Evolutionary conservation across 1,140 invertebrate species (phyloP).

Genomic region (Tenebrio molitor): DNA sequence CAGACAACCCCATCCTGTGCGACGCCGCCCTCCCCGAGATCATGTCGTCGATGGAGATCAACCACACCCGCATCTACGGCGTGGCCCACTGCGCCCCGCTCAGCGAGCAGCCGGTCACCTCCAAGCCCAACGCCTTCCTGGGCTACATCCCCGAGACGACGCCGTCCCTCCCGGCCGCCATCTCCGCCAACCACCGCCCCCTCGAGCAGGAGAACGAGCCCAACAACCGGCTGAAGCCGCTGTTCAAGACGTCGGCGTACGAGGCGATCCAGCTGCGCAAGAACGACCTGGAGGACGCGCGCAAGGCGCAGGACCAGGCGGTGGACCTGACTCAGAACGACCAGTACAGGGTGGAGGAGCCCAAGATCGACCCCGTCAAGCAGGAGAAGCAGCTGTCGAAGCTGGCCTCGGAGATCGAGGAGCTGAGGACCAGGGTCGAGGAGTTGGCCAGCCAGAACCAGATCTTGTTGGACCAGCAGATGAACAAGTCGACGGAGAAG

Average conservation of each 20-base stretch:
- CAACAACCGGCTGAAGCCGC: constrained; percentile 13
- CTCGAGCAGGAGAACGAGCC: neutral
- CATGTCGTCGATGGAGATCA: constrained; percentile 74
- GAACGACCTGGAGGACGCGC: constrained; percentile 4
- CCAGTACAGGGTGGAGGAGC: constrained; percentile 9
- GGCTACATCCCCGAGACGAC: constrained; percentile 54
- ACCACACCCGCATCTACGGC: constrained; percentile 78
- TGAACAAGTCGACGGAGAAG: constrained; percentile 40
- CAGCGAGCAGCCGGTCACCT: constrained; percentile 68
- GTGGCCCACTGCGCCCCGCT: constrained; percentile 71
- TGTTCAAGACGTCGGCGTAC: constrained; percentile 23
- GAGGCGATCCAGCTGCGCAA: constrained; percentile 15
- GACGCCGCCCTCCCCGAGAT: constrained; percentile 78
- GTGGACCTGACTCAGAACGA: constrained; percentile 3
- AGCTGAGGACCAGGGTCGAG: constrained; percentile 60
- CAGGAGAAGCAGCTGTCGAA: constrained; percentile 61
- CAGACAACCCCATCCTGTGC: constrained; percentile 84
- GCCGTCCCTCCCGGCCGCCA: constrained; percentile 8
- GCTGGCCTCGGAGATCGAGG: constrained; percentile 62
- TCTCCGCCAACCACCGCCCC: constrained; percentile 14
- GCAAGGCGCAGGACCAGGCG: neutral
- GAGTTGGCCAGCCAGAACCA: constrained; percentile 61
- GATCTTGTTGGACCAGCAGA: constrained; percentile 57
- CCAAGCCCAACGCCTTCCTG: constrained; percentile 62
- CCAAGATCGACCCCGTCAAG: constrained; percentile 52